Evolutionary conservation across 2,113 vertebrate species (phyloP).

Genomic region (Percina caprodes): DNA sequence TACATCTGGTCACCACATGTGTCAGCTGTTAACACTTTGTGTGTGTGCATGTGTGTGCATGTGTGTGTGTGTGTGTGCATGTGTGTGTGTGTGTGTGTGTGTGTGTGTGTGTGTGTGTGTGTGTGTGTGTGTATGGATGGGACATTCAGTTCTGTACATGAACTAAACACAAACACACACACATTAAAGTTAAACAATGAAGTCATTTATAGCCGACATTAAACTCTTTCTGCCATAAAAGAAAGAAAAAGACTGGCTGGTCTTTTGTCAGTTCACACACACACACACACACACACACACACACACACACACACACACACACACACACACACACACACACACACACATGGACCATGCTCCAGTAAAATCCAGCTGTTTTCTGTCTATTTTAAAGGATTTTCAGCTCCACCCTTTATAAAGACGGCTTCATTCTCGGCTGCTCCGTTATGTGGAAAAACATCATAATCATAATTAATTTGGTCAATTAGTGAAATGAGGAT

Average conservation of each 20-base stretch:
- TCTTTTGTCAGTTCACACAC: not conserved
- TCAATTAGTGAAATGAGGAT: too few species aligned
- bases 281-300: not conserved
- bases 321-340: not conserved
- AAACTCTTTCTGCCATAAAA: not conserved
- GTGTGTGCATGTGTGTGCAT: not conserved
- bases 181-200: slow-evolving; percentile 21
- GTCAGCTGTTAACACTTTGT: slow-evolving; percentile 43
- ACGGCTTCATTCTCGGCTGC: too few species aligned
- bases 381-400: not conserved
- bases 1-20: slow-evolving; percentile 76
- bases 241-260: not conserved
- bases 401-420: not conserved
- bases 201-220: slow-evolving; percentile 8
- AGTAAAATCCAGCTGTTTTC: not conserved
- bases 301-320: not conserved
- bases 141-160: not conserved
- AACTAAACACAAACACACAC: slow-evolving; percentile 1
- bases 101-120: slow-evolving; percentile 1
- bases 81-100: not conserved
- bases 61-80: slow-evolving; percentile 7
- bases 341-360: too few species aligned
- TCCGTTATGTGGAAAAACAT: too few species aligned
- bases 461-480: too few species aligned
- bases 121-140: slow-evolving; percentile 6